Evolutionary conservation across 2,888 invertebrate species (phyloP).

Genomic region (Lottia scabra): DNA sequence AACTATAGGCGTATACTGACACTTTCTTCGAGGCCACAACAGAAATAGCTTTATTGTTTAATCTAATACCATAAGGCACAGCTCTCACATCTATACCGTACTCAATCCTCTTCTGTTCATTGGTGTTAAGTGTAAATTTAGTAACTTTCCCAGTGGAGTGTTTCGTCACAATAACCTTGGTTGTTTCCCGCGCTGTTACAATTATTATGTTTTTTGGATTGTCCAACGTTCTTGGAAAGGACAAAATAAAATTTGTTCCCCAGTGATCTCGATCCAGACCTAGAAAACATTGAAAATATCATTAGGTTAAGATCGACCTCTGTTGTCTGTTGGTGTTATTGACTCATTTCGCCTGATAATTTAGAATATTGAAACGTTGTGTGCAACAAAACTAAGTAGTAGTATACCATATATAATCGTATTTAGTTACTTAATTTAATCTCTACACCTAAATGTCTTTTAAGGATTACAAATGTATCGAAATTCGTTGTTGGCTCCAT

Average conservation of each 20-base stretch:
- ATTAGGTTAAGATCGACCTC: no score
- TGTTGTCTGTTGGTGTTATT: no score
- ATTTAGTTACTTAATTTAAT: no score
- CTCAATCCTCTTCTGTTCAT: background rate
- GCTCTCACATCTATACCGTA: background rate
- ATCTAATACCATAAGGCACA: background rate
- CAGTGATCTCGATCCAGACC: background rate
- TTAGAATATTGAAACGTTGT: no score
- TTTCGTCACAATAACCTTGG: background rate
- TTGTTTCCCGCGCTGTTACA: background rate
- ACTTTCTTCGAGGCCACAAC: background rate
- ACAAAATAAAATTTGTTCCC: background rate
- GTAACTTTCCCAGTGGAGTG: background rate
- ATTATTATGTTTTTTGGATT: background rate
- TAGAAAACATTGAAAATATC: background rate
- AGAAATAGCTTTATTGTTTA: background rate
- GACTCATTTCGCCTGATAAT: no score
- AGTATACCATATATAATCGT: no score
- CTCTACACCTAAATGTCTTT: no score
- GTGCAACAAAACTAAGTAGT: no score
- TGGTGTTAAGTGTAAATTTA: background rate
- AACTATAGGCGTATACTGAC: background rate
- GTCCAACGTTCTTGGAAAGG: background rate
- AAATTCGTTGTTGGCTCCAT: no score
- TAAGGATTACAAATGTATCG: no score